phyloP scores from a whole-genome alignment of 2,888 invertebrate genomes.

The Amphiduros pacificus region DNA sequence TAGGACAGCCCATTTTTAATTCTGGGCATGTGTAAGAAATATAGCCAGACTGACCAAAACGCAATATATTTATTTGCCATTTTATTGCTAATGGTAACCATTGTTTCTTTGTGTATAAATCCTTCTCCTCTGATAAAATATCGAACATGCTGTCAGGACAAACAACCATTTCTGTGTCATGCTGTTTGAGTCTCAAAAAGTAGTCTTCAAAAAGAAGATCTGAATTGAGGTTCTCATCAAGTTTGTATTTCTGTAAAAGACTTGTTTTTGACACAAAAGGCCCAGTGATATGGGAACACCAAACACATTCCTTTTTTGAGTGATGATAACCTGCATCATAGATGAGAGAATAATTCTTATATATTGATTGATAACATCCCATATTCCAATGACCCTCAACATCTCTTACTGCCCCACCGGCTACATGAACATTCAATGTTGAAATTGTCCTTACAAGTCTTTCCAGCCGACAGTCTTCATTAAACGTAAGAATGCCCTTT shows the following conservation, averaged over 20 bases:
- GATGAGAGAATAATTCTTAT: slow-evolving; percentile 41
- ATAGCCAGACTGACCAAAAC: slow-evolving; percentile 28
- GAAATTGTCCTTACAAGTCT: slow-evolving; percentile 43
- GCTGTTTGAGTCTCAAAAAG: slow-evolving; percentile 38
- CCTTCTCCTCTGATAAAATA: slow-evolving; percentile 13
- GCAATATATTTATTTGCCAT: slow-evolving; percentile 27
- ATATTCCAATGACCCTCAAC: slow-evolving; percentile 42
- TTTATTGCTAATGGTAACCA: slow-evolving; percentile 26
- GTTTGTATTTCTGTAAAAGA: slow-evolving; percentile 27
- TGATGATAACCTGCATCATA: slow-evolving; percentile 44
- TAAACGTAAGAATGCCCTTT: slow-evolving; percentile 36
- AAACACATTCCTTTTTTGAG: slow-evolving; percentile 46
- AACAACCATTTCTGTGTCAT: slow-evolving; percentile 31
- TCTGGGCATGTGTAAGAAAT: neutral
- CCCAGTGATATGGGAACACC: slow-evolving; percentile 47
- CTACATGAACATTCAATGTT: slow-evolving; percentile 33
- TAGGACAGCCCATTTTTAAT: slow-evolving; percentile 5
- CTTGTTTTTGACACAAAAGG: slow-evolving; percentile 42
- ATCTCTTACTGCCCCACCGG: slow-evolving; percentile 40
- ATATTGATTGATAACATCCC: slow-evolving; percentile 43
- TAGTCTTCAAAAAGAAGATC: slow-evolving; percentile 43
- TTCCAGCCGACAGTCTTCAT: slow-evolving; percentile 37
- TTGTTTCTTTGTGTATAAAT: neutral
- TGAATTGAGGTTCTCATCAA: slow-evolving; percentile 30
- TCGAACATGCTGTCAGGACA: slow-evolving; percentile 55